These are phyloP conservation scores for Zonotrichia albicollis DNA, from an alignment of 2,797 vertebrate species.

Conservation along the genomic window DNA sequence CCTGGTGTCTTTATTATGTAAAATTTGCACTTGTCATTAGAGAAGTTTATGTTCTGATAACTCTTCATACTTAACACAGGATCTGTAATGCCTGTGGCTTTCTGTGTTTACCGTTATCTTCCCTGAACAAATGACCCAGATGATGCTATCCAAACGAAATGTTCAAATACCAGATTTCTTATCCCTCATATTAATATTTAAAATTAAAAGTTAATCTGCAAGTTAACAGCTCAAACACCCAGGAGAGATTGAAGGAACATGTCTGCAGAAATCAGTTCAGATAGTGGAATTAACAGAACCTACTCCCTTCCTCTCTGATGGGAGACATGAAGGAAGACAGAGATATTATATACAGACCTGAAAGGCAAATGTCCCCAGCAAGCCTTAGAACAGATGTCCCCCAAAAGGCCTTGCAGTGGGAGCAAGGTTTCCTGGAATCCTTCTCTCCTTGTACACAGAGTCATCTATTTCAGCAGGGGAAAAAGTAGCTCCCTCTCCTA, in stretches of 20 bases:
- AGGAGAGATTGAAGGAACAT: not conserved
- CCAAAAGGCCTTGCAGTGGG: not conserved
- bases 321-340: not conserved
- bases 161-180: slow-evolving; percentile 1
- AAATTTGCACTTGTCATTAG: slow-evolving; percentile 22
- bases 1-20: slow-evolving; percentile 25
- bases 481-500: not conserved
- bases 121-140: slow-evolving; percentile 33
- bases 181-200: slow-evolving; percentile 31
- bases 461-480: not conserved
- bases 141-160: slow-evolving; percentile 42
- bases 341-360: not conserved
- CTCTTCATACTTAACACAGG: slow-evolving; percentile 15
- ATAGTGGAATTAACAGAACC: not conserved
- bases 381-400: not conserved
- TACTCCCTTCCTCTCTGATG: not conserved
- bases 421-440: not conserved
- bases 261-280: not conserved
- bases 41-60: slow-evolving; percentile 54
- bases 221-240: not conserved
- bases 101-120: slow-evolving; percentile 22
- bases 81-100: not conserved
- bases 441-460: not conserved
- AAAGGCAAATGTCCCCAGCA: not conserved
- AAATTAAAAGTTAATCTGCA: not conserved